Percentiles rank a stretch among this genome's conserved stretches.
Conservation (phyloP, 2,113 vertebrate genomes). For the Xerus inauris region DNA sequence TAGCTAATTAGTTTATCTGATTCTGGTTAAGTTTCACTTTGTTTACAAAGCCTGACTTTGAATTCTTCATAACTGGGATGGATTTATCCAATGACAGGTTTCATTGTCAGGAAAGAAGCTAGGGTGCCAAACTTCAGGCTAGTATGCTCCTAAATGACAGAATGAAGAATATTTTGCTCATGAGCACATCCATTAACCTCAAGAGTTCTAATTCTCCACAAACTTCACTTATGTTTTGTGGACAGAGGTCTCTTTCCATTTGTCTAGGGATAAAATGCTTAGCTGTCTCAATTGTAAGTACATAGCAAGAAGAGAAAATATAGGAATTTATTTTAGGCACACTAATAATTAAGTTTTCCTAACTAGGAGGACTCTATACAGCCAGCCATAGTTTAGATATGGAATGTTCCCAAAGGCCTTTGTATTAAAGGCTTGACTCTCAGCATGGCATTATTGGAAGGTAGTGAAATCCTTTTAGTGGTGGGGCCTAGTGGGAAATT, state of each 20-base stretch:
- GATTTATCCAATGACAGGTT: not conserved
- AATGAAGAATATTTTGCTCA: not conserved
- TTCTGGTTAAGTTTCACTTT: not conserved
- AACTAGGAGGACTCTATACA: rapidly evolving
- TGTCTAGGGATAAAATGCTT: not conserved
- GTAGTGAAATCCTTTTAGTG: too few relatives aligned
- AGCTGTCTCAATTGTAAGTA: not conserved
- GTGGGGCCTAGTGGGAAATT: not conserved
- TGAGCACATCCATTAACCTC: not conserved
- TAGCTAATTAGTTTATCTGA: not conserved
- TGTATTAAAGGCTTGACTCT: not conserved
- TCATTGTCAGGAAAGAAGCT: not conserved
- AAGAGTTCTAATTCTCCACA: not conserved
- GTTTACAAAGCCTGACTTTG: not conserved
- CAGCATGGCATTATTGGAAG: too few relatives aligned
- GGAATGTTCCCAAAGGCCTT: not conserved
- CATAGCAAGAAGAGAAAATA: not conserved
- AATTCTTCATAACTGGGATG: not conserved
- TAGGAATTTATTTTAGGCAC: not conserved
- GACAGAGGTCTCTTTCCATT: not conserved
- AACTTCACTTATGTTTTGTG: not conserved
- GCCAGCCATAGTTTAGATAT: not conserved
- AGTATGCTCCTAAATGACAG: not conserved
- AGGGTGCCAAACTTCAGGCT: not conserved
- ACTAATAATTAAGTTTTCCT: not conserved